These are phyloP conservation scores for Greenwoodochromis staneri DNA, from an alignment of 2,113 vertebrate species.

Conservation along the genomic window DNA sequence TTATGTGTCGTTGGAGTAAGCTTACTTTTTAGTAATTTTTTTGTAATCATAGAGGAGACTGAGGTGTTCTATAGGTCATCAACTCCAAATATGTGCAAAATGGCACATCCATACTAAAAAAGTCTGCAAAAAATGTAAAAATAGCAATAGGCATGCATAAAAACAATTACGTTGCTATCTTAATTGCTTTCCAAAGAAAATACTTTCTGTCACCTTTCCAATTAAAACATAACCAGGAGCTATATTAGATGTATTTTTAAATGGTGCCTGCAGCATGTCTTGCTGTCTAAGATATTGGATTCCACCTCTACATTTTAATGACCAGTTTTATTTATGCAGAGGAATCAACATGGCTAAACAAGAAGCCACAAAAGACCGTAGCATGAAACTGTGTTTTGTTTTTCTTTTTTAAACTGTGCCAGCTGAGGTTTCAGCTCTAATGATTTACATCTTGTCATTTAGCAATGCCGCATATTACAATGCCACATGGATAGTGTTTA, in stretches of 20 bases:
- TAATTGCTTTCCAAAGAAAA: conserved; percentile 72
- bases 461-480: not conserved
- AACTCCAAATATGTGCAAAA: not conserved
- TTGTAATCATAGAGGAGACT: not conserved
- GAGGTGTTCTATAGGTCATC: not conserved
- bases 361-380: not conserved
- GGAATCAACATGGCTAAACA: conserved; percentile 1
- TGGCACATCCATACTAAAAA: not conserved
- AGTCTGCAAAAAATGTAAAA: conserved; percentile 9
- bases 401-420: not conserved
- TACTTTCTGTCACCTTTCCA: conserved; percentile 68
- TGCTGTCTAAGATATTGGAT: conserved; percentile 52
- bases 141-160: conserved; percentile 41
- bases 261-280: conserved; percentile 47
- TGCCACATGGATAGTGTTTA: conserved; percentile 16
- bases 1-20: not conserved
- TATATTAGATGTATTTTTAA: conserved; percentile 64
- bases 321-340: conserved; percentile 33
- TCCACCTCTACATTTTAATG: conserved; percentile 46
- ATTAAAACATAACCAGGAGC: conserved; percentile 69
- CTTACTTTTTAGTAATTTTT: too few relatives aligned
- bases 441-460: conserved; percentile 22
- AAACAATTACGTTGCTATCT: conserved; percentile 66
- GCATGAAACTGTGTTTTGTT: not conserved
- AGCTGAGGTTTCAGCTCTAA: not conserved